Evolutionary conservation across 2,797 vertebrate species (phyloP).

Genomic region (Coccyzus lansbergi): DNA sequence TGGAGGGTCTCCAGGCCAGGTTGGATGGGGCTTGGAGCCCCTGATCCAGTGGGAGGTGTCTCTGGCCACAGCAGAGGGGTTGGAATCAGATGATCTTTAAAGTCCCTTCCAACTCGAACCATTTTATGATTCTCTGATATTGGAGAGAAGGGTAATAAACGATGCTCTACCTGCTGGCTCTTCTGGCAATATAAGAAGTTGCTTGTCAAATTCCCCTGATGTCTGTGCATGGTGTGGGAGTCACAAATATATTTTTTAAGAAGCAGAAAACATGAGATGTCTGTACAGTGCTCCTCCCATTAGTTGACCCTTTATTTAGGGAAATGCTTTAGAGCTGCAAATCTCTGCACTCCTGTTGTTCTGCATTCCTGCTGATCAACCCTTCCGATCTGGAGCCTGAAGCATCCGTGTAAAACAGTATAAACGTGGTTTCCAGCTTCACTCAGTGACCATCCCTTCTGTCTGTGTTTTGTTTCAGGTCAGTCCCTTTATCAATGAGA

Average conservation of each 20-base stretch:
- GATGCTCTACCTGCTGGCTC: background rate
- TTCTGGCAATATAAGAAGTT: background rate
- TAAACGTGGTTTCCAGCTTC: background rate
- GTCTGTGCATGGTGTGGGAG: background rate
- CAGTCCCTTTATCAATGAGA: conserved; percentile 87
- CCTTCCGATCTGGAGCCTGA: background rate
- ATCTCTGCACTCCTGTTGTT: background rate
- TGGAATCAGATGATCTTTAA: no score
- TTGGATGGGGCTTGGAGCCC: no score
- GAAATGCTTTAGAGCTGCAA: background rate
- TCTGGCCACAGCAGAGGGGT: no score
- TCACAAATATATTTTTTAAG: background rate
- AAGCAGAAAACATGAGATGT: background rate
- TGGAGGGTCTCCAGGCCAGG: no score
- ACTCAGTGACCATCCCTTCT: background rate
- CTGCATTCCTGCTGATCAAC: background rate
- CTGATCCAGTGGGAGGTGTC: no score
- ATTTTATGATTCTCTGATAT: no score
- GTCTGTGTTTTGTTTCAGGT: conserved; percentile 62
- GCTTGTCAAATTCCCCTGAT: background rate
- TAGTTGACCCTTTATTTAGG: background rate
- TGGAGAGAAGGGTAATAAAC: background rate
- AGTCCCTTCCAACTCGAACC: no score
- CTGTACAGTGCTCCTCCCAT: accelerated
- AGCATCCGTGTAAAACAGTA: accelerated